Evolutionary conservation across 2,888 invertebrate genomes (phyloP).

Genomic region (Drosophila paranaensis): DNA sequence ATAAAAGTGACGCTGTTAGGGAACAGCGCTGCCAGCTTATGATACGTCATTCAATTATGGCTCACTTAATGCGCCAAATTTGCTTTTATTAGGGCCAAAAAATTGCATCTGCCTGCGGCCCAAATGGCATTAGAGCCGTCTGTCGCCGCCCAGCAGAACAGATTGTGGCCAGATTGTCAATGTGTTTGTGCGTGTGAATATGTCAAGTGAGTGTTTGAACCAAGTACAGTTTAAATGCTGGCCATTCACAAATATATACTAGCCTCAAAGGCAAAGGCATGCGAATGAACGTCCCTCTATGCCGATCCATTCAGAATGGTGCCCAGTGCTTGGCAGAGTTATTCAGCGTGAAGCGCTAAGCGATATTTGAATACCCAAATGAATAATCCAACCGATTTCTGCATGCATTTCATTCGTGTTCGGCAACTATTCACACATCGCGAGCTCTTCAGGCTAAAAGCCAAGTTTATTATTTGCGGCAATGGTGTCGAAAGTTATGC

Average conservation of each 20-base stretch:
- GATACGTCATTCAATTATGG: slow-evolving; percentile 72
- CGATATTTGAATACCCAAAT: slow-evolving; percentile 7
- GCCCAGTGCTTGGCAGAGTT: neutral
- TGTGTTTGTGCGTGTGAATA: neutral
- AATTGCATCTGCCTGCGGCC: slow-evolving; percentile 56
- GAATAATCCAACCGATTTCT: neutral
- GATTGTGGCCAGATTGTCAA: slow-evolving; percentile 13
- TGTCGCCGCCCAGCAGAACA: slow-evolving; percentile 14
- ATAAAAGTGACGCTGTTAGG: neutral
- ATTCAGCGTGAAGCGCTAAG: neutral
- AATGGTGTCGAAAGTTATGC: slow-evolving; percentile 19
- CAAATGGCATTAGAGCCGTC: slow-evolving; percentile 47
- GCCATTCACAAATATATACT: slow-evolving; percentile 4
- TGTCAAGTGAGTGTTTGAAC: slow-evolving; percentile 13
- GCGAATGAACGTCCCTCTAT: neutral
- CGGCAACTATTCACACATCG: slow-evolving; percentile 29
- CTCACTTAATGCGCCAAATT: slow-evolving; percentile 69
- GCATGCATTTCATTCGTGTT: neutral
- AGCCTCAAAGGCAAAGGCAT: neutral
- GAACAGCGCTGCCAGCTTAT: slow-evolving; percentile 50
- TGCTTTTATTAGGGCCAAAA: slow-evolving; percentile 50
- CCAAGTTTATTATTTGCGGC: slow-evolving; percentile 17
- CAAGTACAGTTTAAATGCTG: slow-evolving; percentile 8
- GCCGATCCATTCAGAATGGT: neutral
- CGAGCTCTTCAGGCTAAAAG: neutral